These are phyloP conservation scores for Drosophila sechellia DNA, from an alignment of 1,140 invertebrate genomes.

Conservation along the genomic window DNA sequence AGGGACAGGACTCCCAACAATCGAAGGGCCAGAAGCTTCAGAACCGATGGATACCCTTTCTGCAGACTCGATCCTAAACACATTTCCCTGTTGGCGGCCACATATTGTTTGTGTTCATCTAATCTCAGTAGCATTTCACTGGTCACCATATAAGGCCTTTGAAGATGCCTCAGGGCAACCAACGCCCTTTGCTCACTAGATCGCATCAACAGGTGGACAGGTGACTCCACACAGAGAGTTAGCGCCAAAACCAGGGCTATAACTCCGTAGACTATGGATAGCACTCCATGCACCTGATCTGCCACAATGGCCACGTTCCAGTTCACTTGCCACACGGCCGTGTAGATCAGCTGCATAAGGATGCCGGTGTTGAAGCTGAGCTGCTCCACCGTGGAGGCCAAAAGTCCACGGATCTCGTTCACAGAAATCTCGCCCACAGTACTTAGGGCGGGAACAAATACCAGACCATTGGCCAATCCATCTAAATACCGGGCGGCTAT, in stretches of 20 bases:
- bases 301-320: constrained; percentile 52
- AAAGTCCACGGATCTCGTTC: constrained; percentile 46
- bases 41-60: constrained; percentile 43
- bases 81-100: constrained; percentile 50
- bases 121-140: constrained; percentile 69
- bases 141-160: constrained; percentile 68
- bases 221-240: constrained; percentile 66
- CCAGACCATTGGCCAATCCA: constrained; percentile 71
- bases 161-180: constrained; percentile 59
- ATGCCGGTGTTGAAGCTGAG: constrained; percentile 65
- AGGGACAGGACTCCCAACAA: constrained; percentile 51
- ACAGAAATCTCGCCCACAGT: constrained; percentile 65
- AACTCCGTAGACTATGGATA: constrained; percentile 57
- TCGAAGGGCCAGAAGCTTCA: constrained; percentile 59
- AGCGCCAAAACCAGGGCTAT: constrained; percentile 44
- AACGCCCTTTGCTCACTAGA: constrained; percentile 62
- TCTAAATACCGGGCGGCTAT: constrained; percentile 71
- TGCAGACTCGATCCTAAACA: constrained; percentile 22
- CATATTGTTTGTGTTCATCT: constrained; percentile 75
- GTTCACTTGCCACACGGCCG: constrained; percentile 42
- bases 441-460: constrained; percentile 68
- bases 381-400: constrained; percentile 56
- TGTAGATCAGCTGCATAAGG: constrained; percentile 62
- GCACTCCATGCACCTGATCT: constrained; percentile 64
- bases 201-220: constrained; percentile 57